Base-by-base conservation (phyloP, 2,888 invertebrate species). In the Emmelina monodactyla region DNA sequence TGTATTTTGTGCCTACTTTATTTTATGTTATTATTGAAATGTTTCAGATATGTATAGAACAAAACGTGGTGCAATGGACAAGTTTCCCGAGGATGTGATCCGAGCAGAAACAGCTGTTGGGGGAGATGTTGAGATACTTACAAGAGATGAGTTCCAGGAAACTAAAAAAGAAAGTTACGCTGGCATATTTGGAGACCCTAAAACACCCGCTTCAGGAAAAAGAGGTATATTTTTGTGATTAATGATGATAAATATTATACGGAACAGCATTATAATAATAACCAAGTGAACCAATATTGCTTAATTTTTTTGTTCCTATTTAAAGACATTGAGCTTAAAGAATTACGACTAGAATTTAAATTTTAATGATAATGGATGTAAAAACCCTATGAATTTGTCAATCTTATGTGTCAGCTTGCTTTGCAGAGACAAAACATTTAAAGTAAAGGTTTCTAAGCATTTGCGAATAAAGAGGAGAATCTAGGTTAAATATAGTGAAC, bases 61-160 rank as follows among this genome's bases (percentile, higher is more conserved):
- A 12, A 88, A 87, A 58, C 82, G 82, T 51, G 83, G 85, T 28
- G 84, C 82, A 44, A 88, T 91, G 88, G 85, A 88, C 44, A 91
- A 91, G 61, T 92, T 93, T 67, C 89, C 89, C 0, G 83, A 83
- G 31, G 92, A 92, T 65, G 84, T 93, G 2, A 79, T 83, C 35
- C 83, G 82, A 37, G 93, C 93, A 0, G 92, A 93, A 57, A 82
- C 82, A 31, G 78, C 85, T 37, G 86, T 88, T 2, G 84, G 84
- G 15, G 91, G 91, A 6, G 85, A 91, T 62, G 83, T 84, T 14
- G 82, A 87, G 45, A 90, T 91, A 44, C 62, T 91, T 28, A 79
- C 82, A 5, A 80, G 83, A 46, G 83, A 86, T 22, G 84, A 80
- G 48, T 78, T 72, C 43, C 65, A 73, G 47, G 79, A 78, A 50